Conservation (phyloP, 2,888 invertebrate species). For the Balanococcus diminutus region DNA sequence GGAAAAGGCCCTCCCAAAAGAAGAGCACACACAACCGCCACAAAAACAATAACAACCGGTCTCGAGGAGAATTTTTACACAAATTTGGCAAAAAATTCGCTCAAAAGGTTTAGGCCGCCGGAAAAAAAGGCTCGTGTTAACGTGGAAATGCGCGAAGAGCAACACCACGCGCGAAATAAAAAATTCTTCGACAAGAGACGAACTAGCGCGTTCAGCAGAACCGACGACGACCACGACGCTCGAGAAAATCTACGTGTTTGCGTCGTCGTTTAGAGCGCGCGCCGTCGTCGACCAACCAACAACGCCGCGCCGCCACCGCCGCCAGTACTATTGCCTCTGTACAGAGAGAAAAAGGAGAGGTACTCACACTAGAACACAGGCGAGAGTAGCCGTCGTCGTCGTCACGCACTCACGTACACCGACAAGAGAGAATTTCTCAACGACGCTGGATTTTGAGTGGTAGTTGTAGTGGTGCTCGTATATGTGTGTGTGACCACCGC, state of each 20-base stretch:
- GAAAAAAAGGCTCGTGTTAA: not conserved
- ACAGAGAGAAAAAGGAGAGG: too few relatives aligned
- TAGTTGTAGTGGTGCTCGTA: too few relatives aligned
- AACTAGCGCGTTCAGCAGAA: not conserved
- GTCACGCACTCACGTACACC: not conserved
- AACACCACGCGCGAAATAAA: not conserved
- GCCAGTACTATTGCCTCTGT: not conserved
- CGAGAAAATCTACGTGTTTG: constrained; percentile 19
- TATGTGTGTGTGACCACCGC: not conserved
- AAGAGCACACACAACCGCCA: too few relatives aligned
- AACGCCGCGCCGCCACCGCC: not conserved
- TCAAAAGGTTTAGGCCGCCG: too few relatives aligned
- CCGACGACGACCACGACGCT: not conserved
- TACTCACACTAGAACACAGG: too few relatives aligned
- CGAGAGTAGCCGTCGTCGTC: not conserved
- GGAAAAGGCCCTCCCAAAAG: not conserved
- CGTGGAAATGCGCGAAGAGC: not conserved
- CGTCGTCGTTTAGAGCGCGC: not conserved
- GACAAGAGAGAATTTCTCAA: not conserved
- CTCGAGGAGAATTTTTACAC: too few relatives aligned
- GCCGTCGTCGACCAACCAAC: not conserved
- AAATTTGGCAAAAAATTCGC: too few relatives aligned
- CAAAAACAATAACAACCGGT: too few relatives aligned
- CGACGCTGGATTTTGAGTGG: too few relatives aligned
- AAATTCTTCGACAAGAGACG: not conserved